phyloP scores from a whole-genome alignment of 2,113 vertebrate genomes.

The Calidris pygmaea region DNA sequence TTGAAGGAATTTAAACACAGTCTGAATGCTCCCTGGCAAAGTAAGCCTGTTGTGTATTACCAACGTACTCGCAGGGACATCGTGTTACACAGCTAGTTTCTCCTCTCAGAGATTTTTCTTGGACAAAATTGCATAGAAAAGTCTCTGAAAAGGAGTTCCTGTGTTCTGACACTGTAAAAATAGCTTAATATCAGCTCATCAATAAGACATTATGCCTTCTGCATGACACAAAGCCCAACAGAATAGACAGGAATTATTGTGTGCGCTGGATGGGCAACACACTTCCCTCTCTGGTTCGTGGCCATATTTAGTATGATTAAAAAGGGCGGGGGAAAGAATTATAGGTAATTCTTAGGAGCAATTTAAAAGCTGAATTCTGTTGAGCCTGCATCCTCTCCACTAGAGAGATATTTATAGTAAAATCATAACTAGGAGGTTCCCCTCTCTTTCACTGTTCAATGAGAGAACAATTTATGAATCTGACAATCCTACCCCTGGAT shows the following conservation, averaged over 20 bases:
- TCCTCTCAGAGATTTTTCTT: background rate
- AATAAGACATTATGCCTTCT: background rate
- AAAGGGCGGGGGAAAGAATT: background rate
- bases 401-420: conserved; percentile 52
- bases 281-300: background rate
- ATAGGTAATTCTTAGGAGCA: conserved; percentile 39
- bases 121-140: background rate
- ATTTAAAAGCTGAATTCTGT: conserved; percentile 51
- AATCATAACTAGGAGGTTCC: conserved; percentile 53
- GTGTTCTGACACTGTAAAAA: background rate
- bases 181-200: background rate
- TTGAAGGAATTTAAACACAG: background rate
- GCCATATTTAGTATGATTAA: conserved; percentile 35
- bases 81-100: background rate
- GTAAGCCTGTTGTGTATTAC: background rate
- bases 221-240: background rate
- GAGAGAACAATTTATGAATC: conserved; percentile 67
- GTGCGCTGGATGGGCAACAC: background rate
- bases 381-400: conserved; percentile 37
- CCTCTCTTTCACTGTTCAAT: conserved; percentile 52
- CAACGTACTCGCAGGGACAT: background rate
- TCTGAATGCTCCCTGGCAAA: background rate
- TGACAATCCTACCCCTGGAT: conserved; percentile 51
- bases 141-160: background rate
- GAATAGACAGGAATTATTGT: background rate